Conservation (phyloP, 2,797 vertebrate species). For the Catostomus latipinnis region DNA sequence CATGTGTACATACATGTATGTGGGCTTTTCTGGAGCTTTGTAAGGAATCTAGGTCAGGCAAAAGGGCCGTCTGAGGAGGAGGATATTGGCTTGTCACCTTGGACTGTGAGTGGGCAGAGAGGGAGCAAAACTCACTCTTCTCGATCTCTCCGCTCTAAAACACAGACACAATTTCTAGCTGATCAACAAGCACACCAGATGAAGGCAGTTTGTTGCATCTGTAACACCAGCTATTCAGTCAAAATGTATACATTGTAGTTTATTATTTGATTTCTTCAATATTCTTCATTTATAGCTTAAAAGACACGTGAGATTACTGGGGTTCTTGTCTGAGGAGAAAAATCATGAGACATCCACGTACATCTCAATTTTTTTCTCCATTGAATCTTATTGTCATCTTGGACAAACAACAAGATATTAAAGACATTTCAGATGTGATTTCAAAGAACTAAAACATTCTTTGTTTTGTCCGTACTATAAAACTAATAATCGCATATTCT, state of each 20-base stretch:
- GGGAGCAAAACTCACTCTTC: conserved; percentile 20
- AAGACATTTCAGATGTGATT: too few species aligned
- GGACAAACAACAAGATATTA: too few species aligned
- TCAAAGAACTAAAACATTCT: too few species aligned
- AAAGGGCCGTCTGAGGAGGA: conserved; percentile 51
- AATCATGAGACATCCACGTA: background rate
- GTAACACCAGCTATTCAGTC: background rate
- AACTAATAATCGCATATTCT: conserved; percentile 15
- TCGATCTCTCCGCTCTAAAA: background rate
- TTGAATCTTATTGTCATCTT: background rate
- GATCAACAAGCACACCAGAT: background rate
- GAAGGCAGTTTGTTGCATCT: background rate
- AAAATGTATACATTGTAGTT: background rate
- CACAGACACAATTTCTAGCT: background rate
- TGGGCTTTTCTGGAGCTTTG: conserved; percentile 45
- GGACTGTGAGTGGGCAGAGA: conserved; percentile 52
- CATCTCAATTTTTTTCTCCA: background rate
- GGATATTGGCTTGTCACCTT: conserved; percentile 60
- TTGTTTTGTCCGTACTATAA: too few species aligned
- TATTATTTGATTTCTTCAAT: background rate
- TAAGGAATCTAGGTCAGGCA: conserved; percentile 60
- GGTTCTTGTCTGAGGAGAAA: conserved; percentile 9
- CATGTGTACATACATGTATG: conserved; percentile 36
- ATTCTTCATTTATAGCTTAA: too few species aligned
- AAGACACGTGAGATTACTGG: background rate